Conservation (phyloP, 2,888 invertebrate species). For the Teleogryllus oceanicus region DNA sequence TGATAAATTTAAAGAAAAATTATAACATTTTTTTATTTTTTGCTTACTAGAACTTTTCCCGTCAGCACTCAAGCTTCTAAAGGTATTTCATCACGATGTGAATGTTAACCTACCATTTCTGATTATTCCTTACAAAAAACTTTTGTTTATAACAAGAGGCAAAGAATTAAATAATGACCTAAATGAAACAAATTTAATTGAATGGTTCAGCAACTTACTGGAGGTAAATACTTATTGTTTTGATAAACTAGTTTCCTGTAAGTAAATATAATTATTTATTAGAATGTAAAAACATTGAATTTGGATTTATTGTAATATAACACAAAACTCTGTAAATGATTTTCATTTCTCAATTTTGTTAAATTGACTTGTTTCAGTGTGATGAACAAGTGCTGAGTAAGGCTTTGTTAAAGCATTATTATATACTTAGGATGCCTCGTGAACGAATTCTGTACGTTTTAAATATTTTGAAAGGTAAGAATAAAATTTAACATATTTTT, state of each 20-base stretch:
- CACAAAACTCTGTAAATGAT: neutral
- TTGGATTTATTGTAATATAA: too few species aligned
- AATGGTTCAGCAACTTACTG: slow-evolving; percentile 44
- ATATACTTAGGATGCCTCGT: slow-evolving; percentile 21
- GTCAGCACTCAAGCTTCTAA: neutral
- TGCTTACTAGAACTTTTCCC: neutral
- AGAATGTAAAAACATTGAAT: neutral
- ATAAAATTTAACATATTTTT: neutral
- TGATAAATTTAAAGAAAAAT: too few species aligned
- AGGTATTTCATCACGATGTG: slow-evolving; percentile 41
- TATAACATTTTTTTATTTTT: neutral
- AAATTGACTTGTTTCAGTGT: slow-evolving; percentile 38
- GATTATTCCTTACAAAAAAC: slow-evolving; percentile 48
- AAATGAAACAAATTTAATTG: neutral
- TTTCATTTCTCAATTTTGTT: neutral
- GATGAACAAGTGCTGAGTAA: slow-evolving; percentile 49
- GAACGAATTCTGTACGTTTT: slow-evolving; percentile 33
- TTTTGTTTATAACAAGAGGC: slow-evolving; percentile 47
- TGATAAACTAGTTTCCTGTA: neutral
- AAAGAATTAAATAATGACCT: neutral
- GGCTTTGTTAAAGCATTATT: slow-evolving; percentile 43
- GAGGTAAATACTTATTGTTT: slow-evolving; percentile 43
- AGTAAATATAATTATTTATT: neutral
- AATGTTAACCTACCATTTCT: slow-evolving; percentile 56
- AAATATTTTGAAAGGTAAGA: slow-evolving; percentile 33